Conservation (phyloP, 1,140 invertebrate genomes). For the Aplysia californica region DNA sequence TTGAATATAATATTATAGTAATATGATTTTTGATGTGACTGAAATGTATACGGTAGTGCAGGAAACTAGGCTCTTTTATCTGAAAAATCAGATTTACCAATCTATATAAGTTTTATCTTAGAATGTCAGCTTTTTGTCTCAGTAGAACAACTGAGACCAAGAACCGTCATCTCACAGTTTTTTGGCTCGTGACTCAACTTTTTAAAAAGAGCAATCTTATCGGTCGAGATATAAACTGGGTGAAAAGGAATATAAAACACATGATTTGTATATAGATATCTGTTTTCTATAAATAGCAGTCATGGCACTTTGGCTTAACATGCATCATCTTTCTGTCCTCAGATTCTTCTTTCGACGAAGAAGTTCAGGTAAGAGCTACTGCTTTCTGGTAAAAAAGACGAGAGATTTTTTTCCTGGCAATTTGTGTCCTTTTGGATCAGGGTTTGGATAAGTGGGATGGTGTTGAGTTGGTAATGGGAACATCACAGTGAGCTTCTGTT, state of each 20-base stretch:
- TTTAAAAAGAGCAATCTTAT: neutral
- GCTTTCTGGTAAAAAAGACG: neutral
- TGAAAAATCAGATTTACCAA: neutral
- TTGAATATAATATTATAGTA: no score
- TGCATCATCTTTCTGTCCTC: neutral
- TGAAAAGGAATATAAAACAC: neutral
- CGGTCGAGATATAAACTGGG: neutral
- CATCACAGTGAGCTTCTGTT: no score
- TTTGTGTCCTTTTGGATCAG: neutral
- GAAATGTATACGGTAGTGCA: no score
- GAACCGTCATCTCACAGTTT: neutral
- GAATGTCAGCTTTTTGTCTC: neutral
- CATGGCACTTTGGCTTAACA: neutral
- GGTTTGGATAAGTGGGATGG: neutral
- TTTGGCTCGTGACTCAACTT: neutral
- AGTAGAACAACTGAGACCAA: neutral
- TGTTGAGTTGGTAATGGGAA: neutral
- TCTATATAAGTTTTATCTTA: neutral
- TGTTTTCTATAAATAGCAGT: neutral
- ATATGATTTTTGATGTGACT: no score
- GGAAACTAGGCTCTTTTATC: neutral
- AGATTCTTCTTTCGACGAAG: conserved; percentile 27
- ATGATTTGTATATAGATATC: neutral
- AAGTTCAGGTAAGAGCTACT: conserved; percentile 13
- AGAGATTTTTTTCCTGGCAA: neutral